Percentiles rank a stretch among this genome's conserved stretches.
Conservation (phyloP, 1,140 invertebrate species). For the Phymastichus coffea region DNA sequence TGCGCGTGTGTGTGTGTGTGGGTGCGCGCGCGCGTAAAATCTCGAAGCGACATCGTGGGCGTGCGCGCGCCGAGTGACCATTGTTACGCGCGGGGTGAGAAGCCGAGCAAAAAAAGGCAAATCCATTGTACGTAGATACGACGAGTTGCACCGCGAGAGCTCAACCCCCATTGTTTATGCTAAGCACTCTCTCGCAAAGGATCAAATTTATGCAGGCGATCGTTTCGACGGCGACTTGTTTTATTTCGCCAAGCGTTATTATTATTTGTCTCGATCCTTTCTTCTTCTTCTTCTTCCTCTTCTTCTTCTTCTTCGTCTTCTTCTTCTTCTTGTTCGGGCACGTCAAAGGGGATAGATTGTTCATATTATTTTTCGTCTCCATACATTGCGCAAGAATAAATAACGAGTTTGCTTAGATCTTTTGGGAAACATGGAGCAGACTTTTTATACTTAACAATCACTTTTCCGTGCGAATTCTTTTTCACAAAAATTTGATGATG, state of each 20-base stretch:
- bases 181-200: slow-evolving; percentile 26
- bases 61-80: slow-evolving; percentile 11
- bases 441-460: too few species aligned
- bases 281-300: background rate
- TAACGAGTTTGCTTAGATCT: too few species aligned
- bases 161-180: slow-evolving; percentile 35
- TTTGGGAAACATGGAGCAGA: too few species aligned
- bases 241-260: too few species aligned
- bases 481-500: too few species aligned
- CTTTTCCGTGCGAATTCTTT: too few species aligned
- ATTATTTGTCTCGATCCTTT: slow-evolving; percentile 27
- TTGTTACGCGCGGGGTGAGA: slow-evolving; percentile 19
- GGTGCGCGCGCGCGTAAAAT: background rate
- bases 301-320: background rate
- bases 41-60: background rate
- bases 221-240: too few species aligned
- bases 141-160: background rate
- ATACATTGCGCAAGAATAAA: too few species aligned
- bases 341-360: too few species aligned
- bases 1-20: too few species aligned
- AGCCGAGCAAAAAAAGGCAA: slow-evolving; percentile 16
- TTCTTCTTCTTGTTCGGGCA: background rate
- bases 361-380: too few species aligned
- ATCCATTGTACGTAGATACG: slow-evolving; percentile 31
- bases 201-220: slow-evolving; percentile 38